Conservation (phyloP, 2,888 invertebrate genomes). For the Diadegma fenestrale region DNA sequence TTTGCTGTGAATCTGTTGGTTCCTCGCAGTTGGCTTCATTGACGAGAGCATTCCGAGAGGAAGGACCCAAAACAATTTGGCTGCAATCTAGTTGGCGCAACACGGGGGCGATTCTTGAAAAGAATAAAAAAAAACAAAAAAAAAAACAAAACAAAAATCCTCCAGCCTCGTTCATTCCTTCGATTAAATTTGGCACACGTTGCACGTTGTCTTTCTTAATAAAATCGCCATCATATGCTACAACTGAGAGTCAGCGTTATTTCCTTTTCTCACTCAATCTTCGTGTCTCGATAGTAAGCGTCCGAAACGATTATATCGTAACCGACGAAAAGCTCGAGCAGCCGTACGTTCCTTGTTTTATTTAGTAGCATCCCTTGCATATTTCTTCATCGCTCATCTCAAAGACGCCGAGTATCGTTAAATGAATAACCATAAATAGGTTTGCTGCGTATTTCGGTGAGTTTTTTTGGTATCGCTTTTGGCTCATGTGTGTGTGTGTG, state of each 20-base stretch:
- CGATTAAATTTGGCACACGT: constrained; percentile 25
- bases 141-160: too few species aligned
- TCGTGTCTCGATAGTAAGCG: constrained; percentile 37
- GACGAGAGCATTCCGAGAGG: neutral
- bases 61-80: neutral
- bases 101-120: neutral
- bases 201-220: neutral
- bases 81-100: neutral
- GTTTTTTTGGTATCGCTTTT: constrained; percentile 30
- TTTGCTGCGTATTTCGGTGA: constrained; percentile 70
- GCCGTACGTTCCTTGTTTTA: neutral
- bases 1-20: neutral
- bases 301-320: constrained; percentile 45
- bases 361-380: neutral
- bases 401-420: constrained; percentile 71
- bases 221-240: neutral
- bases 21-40: neutral
- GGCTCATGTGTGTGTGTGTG: constrained; percentile 16
- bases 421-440: constrained; percentile 81
- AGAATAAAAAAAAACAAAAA: too few species aligned
- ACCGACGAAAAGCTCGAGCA: constrained; percentile 10
- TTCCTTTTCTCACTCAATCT: constrained; percentile 38
- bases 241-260: constrained; percentile 15
- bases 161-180: constrained; percentile 4
- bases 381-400: constrained; percentile 18